Evolutionary conservation across 2,888 invertebrate species (phyloP), one percentile per base, ranked within the genome.

Genomic region (Hypena proboscidalis): DNA sequence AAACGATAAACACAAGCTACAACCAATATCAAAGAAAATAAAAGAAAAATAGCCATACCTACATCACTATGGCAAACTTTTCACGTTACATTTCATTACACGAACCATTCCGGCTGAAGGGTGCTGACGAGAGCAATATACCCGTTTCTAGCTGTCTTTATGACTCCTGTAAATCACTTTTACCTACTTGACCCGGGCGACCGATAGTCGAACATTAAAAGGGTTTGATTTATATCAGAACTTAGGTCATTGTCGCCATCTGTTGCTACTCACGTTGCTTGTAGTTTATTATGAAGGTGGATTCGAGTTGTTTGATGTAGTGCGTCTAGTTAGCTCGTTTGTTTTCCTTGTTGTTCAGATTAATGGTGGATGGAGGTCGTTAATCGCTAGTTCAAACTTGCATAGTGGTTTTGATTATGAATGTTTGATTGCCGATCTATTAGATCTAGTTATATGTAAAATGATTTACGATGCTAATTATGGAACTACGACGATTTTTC

Each of bases 171-270:
- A 87, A 87, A 88, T 87, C 87, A 86, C 81, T 77, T 77, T 72
- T 77, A 80, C 85, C 80, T 82, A 80, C 85, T 87, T 87, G 87
- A 89, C 86, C 87, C 85, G 58, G 77, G 69, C 77, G 71, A 78
- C 83, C 84, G 78, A 83, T 84, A 80, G 83, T 74, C 74, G 76
- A 71, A 81, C 85, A 85, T 84, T 88, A 88, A 89, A 87, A 85
- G 88, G 87, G 87, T 86, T 80, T 88, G 88, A 89, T 88, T 89
- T 89, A 89, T 87, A 79, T 66, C 69, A 70, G 68, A 89, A 89
- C 80, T 89, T 87, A 73, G 86, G 74, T 79, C 89, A 85, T 89
- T 86, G 77, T 77, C 83, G 76, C 77, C 89, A 88, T 83, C 86
- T 88, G 89, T 78, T 82, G 77, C 83, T 74, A 70, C 74, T 74